Evolutionary conservation across 2,113 vertebrate genomes (phyloP).

Genomic region (Sapayoa aenigma): DNA sequence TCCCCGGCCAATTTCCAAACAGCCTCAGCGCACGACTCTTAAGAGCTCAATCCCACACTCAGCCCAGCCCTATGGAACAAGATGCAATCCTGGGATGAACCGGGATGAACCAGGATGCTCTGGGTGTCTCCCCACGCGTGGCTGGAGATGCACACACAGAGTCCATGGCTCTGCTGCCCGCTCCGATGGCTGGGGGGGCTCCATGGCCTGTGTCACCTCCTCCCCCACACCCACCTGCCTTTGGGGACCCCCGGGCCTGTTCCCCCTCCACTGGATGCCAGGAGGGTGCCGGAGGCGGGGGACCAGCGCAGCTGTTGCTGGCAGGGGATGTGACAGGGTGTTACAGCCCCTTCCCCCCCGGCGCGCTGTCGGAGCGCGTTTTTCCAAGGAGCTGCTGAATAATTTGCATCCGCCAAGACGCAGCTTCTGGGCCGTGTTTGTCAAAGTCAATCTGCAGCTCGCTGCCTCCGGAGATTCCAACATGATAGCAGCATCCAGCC

Average conservation of each 20-base stretch:
- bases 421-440: constrained; percentile 3
- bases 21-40: background rate
- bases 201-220: background rate
- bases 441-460: constrained; percentile 13
- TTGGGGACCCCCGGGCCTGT: background rate
- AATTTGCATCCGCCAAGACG: constrained; percentile 12
- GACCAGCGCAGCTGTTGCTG: background rate
- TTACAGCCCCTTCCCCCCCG: background rate
- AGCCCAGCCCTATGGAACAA: accelerated
- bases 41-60: background rate
- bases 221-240: accelerated
- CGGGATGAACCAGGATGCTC: background rate
- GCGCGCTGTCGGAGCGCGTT: background rate
- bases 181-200: accelerated
- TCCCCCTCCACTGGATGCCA: accelerated
- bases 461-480: background rate
- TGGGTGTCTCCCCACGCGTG: accelerated
- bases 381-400: constrained; percentile 3
- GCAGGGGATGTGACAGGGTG: constrained; percentile 18
- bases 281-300: background rate
- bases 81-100: background rate
- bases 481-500: accelerated
- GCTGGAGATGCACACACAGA: accelerated
- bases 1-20: background rate
- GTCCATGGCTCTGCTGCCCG: accelerated